A percentile compares a stretch with the other conserved stretches of the same genome.
phyloP scores from a whole-genome alignment of 2,113 vertebrate species.

The Erythrolamprus reginae region DNA sequence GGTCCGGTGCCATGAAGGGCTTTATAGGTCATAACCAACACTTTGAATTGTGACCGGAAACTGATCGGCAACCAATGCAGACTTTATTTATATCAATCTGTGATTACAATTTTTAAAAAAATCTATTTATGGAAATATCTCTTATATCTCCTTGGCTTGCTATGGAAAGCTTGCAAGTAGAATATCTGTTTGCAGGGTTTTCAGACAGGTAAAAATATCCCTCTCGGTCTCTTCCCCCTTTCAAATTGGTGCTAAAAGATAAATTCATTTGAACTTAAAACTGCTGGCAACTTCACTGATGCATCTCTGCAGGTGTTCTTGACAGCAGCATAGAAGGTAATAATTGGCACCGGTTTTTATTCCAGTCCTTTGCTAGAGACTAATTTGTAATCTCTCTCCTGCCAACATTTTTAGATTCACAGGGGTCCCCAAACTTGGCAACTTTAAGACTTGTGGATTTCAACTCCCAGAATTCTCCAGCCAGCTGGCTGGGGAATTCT shows the following conservation, averaged over 20 bases:
- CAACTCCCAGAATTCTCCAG: too few relatives aligned
- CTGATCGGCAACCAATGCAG: too few relatives aligned
- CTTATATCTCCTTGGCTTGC: not conserved
- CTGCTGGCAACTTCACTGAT: not conserved
- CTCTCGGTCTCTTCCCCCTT: not conserved
- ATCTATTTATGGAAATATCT: not conserved
- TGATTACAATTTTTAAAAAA: not conserved
- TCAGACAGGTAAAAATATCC: not conserved
- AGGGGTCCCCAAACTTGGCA: too few relatives aligned
- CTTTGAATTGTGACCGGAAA: too few relatives aligned
- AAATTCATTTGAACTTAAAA: not conserved
- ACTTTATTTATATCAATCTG: not conserved
- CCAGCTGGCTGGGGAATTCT: too few relatives aligned
- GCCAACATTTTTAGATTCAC: not conserved
- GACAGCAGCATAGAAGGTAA: not conserved
- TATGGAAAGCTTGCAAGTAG: not conserved
- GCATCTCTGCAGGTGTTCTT: not conserved
- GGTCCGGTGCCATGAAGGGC: too few relatives aligned
- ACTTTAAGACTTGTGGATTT: too few relatives aligned
- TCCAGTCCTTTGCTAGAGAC: not conserved
- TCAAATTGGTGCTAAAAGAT: not conserved
- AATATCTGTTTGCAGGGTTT: not conserved
- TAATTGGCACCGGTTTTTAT: not conserved
- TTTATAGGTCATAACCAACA: too few relatives aligned
- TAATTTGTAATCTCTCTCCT: not conserved